Percentiles rank a stretch among this genome's conserved stretches.
Evolutionary conservation across 2,888 invertebrate genomes (phyloP).

Genomic region (Ormyrus labotus): DNA sequence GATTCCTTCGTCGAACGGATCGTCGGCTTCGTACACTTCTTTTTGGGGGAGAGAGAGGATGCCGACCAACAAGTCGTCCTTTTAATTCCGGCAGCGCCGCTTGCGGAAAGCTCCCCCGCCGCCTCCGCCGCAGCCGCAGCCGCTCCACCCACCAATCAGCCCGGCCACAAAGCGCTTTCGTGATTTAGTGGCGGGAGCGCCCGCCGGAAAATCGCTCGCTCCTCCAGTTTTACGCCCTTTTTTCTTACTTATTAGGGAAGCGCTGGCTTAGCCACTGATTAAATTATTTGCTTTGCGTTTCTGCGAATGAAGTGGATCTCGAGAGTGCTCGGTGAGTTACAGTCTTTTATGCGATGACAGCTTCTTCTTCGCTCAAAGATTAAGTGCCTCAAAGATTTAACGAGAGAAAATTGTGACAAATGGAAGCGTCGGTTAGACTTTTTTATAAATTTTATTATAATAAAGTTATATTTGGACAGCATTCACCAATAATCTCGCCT

Average conservation of each 20-base stretch:
- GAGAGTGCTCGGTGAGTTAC: too few relatives aligned
- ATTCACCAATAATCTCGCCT: too few relatives aligned
- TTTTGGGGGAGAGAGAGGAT: constrained; percentile 47
- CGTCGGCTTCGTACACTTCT: too few relatives aligned
- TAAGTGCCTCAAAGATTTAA: too few relatives aligned
- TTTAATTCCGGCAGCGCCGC: constrained; percentile 65
- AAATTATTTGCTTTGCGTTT: constrained; percentile 6
- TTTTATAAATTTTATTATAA: too few relatives aligned
- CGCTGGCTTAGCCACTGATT: constrained; percentile 2
- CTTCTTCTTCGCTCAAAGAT: too few relatives aligned
- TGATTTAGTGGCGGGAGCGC: constrained; percentile 47
- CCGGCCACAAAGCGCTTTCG: constrained; percentile 48
- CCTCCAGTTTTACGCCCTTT: constrained; percentile 24
- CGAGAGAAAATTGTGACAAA: too few relatives aligned
- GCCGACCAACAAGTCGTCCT: constrained; percentile 72
- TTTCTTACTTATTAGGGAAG: constrained; percentile 13
- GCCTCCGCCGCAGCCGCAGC: background rate
- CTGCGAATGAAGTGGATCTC: too few relatives aligned
- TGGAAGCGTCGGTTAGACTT: too few relatives aligned
- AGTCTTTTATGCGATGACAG: too few relatives aligned
- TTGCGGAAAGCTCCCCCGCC: constrained; percentile 25
- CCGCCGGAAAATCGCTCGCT: constrained; percentile 18
- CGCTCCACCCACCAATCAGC: constrained; percentile 52
- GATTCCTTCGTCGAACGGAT: too few relatives aligned
- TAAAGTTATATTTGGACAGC: too few relatives aligned